Conservation (phyloP, 2,797 vertebrate genomes). For the Nasua narica region DNA sequence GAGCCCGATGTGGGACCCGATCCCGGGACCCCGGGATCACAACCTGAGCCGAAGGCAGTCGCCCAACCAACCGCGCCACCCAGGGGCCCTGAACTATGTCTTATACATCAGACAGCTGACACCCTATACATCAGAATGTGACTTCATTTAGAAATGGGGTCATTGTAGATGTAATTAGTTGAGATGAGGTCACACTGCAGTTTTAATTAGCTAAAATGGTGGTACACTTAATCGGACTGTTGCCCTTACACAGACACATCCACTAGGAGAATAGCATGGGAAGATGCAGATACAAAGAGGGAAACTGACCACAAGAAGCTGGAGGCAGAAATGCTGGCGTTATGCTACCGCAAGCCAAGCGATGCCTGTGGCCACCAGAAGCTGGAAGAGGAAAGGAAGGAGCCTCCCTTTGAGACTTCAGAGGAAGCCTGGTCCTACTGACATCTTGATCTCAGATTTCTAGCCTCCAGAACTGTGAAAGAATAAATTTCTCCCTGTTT, state of each 20-base stretch:
- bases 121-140: neutral
- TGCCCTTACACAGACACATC: neutral
- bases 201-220: neutral
- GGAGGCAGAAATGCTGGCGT: neutral
- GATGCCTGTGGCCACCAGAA: neutral
- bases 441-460: neutral
- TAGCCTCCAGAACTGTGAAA: neutral
- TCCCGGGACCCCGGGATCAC: too few species aligned
- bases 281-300: neutral
- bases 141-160: neutral
- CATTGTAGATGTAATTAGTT: neutral
- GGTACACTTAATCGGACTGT: neutral
- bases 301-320: neutral
- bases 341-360: neutral
- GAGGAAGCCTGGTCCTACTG: neutral
- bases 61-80: too few species aligned
- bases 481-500: neutral
- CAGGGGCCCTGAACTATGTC: neutral
- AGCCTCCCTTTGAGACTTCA: neutral
- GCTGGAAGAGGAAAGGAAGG: neutral
- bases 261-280: neutral
- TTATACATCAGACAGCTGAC: neutral
- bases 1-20: too few species aligned
- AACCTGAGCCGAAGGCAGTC: too few species aligned
- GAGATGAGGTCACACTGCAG: neutral